Percentiles rank a stretch among this genome's conserved stretches.
phyloP scores from a whole-genome alignment of 2,113 vertebrate species.

The Andinoacara biseriatus region DNA sequence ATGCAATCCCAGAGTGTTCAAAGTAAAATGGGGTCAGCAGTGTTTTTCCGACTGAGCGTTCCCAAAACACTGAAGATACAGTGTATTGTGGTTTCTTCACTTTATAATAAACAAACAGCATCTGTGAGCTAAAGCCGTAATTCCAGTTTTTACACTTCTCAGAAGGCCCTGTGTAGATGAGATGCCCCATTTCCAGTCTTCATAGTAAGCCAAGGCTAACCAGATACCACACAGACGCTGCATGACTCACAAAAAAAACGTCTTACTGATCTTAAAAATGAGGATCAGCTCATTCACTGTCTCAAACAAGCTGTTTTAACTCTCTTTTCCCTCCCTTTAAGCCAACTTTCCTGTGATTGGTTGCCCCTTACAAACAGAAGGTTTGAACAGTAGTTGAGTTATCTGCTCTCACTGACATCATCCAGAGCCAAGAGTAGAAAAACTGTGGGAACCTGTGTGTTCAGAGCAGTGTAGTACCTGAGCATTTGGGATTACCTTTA shows the following conservation, averaged over 20 bases:
- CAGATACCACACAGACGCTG: constrained; percentile 2
- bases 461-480: neutral
- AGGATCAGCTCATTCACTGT: neutral
- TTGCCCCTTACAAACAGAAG: neutral
- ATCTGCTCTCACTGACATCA: neutral
- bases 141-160: neutral
- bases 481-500: neutral
- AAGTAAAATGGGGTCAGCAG: neutral
- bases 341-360: neutral
- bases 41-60: neutral
- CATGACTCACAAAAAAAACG: neutral
- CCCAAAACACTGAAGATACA: neutral
- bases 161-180: neutral
- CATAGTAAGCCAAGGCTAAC: neutral
- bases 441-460: neutral
- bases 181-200: neutral
- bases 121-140: neutral
- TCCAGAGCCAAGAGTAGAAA: neutral
- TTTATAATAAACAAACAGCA: neutral
- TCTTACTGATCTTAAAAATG: neutral
- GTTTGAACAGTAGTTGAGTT: neutral
- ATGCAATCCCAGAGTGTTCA: neutral
- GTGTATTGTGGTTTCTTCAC: neutral
- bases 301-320: neutral
- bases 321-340: neutral